Evolutionary conservation across 2,888 invertebrate genomes (phyloP).

Genomic region (Chloromyia formosa): DNA sequence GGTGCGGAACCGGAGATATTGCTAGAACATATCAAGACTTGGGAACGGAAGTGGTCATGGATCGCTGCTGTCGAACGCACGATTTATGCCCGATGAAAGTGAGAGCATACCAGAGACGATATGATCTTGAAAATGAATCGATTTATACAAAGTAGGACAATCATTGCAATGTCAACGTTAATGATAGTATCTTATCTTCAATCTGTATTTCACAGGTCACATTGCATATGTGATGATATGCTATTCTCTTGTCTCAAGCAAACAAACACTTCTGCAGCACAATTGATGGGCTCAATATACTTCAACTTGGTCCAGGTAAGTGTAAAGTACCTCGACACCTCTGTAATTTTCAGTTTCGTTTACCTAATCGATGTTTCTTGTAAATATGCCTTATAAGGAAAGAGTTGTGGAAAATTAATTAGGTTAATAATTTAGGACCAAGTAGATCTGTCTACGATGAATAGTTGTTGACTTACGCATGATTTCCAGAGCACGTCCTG

Average conservation of each 20-base stretch:
- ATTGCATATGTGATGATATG: conserved; percentile 86
- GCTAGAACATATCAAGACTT: conserved; percentile 85
- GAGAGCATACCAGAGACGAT: conserved; percentile 67
- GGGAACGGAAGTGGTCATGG: conserved; percentile 75
- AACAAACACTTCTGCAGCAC: conserved; percentile 76
- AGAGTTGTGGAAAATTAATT: too few relatives aligned
- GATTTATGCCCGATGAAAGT: conserved; percentile 89
- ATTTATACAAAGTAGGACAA: conserved; percentile 78
- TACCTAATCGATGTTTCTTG: too few relatives aligned
- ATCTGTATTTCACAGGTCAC: conserved; percentile 70
- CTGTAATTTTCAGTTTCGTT: neutral
- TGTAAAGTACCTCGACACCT: neutral
- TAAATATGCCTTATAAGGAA: too few relatives aligned
- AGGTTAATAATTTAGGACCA: too few relatives aligned
- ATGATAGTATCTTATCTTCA: conserved; percentile 10
- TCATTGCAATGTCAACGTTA: neutral
- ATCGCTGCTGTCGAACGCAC: conserved; percentile 88
- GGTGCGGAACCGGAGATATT: conserved; percentile 92
- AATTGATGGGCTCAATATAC: conserved; percentile 82
- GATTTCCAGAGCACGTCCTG: too few relatives aligned
- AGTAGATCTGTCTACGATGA: too few relatives aligned
- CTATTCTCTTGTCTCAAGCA: conserved; percentile 83
- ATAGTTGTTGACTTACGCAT: too few relatives aligned
- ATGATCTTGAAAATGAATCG: conserved; percentile 85
- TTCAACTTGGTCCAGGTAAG: conserved; percentile 81